phyloP scores from a whole-genome alignment of 2,888 invertebrate species.

The Linyphia triangularis region DNA sequence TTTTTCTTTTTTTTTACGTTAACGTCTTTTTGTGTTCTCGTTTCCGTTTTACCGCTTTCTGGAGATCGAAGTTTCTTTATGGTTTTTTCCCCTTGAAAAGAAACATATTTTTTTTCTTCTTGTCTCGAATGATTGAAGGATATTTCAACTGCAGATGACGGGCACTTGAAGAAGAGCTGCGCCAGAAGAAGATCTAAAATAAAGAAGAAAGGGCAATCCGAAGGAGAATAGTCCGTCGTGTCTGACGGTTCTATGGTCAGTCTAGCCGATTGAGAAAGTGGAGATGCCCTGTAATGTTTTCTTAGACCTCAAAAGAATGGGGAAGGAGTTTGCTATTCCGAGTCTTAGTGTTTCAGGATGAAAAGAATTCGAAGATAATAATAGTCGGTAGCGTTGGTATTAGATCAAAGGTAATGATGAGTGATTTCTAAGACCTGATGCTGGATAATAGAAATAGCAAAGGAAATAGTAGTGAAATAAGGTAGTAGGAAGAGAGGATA shows the following conservation, averaged over 20 bases:
- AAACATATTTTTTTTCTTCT: conserved; percentile 38
- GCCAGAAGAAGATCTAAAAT: not conserved
- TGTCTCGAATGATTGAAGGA: conserved; percentile 49
- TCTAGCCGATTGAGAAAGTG: conserved; percentile 5
- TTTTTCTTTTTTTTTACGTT: not conserved
- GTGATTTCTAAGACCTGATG: not conserved
- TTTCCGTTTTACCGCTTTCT: conserved; percentile 16
- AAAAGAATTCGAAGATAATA: not conserved
- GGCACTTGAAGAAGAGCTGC: conserved; percentile 1
- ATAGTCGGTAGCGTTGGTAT: not conserved
- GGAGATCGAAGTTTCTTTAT: not conserved
- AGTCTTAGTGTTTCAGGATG: not conserved
- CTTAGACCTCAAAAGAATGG: not conserved
- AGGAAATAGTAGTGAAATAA: not conserved
- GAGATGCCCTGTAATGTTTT: not conserved
- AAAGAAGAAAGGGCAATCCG: not conserved
- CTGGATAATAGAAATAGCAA: no score
- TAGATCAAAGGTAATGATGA: not conserved
- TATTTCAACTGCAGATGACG: conserved; percentile 49
- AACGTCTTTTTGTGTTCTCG: not conserved
- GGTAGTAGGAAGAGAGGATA: no score
- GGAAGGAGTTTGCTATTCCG: not conserved
- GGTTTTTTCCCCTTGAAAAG: not conserved
- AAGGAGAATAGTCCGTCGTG: not conserved
- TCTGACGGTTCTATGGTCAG: not conserved